Evolutionary conservation across 2,888 invertebrate species (phyloP).

Genomic region (Xestia rhomboidea): DNA sequence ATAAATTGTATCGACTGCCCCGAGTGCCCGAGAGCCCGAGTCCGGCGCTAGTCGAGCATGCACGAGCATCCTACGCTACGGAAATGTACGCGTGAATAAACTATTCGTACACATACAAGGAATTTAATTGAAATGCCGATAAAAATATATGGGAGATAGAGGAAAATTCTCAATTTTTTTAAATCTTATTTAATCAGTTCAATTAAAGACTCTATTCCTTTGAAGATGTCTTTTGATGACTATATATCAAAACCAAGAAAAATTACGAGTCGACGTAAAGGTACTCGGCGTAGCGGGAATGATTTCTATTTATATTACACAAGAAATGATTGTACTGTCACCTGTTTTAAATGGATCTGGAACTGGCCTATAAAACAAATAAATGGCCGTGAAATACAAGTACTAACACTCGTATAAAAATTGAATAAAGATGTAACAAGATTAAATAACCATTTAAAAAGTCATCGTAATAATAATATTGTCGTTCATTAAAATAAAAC

Average conservation of each 20-base stretch:
- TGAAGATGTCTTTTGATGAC: no score
- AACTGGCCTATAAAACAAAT: not conserved
- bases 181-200: not conserved
- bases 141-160: slow-evolving; percentile 4
- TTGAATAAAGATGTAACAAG: not conserved
- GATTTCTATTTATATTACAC: no score
- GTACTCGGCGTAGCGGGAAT: no score
- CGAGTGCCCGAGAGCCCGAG: slow-evolving; percentile 2
- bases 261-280: no score
- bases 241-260: no score
- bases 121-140: slow-evolving; percentile 15
- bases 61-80: not conserved
- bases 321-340: no score
- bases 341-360: no score
- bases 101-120: not conserved
- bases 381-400: not conserved
- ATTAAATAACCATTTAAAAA: not conserved
- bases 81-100: slow-evolving; percentile 49
- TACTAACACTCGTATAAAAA: not conserved
- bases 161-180: not conserved
- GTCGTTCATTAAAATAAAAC: slow-evolving; percentile 22
- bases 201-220: not conserved
- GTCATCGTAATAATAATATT: slow-evolving; percentile 26
- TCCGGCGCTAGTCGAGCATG: slow-evolving; percentile 21
- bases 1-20: slow-evolving; percentile 23